These are phyloP conservation scores for Pteronura brasiliensis DNA, from an alignment of 2,113 vertebrate genomes.

Conservation along the genomic window DNA sequence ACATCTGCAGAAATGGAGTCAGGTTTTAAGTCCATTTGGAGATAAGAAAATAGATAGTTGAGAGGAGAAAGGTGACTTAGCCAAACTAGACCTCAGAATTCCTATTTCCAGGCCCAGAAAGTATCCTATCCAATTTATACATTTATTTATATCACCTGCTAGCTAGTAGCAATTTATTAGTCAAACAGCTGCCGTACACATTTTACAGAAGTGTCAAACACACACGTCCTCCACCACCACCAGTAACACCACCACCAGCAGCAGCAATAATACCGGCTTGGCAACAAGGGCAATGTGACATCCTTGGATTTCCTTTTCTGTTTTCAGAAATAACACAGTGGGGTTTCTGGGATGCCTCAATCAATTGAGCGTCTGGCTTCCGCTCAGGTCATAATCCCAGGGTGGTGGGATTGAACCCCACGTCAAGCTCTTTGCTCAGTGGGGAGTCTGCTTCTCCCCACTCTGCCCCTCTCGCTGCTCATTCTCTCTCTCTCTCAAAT, in stretches of 20 bases:
- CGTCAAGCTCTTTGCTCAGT: neutral
- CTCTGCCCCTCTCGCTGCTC: neutral
- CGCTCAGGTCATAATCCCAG: too few relatives aligned
- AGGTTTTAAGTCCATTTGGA: neutral
- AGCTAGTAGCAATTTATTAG: neutral
- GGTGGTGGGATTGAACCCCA: neutral
- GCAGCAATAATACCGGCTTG: neutral
- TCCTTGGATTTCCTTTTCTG: neutral
- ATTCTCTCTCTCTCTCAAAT: neutral
- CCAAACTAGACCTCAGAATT: neutral
- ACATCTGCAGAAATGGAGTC: neutral
- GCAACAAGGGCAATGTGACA: neutral
- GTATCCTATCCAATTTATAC: neutral
- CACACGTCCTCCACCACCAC: neutral
- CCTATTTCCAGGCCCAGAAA: neutral
- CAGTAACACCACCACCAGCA: neutral
- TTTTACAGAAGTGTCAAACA: neutral
- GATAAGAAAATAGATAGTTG: neutral
- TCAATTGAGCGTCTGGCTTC: too few relatives aligned
- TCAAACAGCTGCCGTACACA: neutral
- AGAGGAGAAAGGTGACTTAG: neutral
- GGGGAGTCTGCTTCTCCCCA: too few relatives aligned
- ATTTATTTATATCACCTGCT: neutral
- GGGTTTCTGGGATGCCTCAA: too few relatives aligned
- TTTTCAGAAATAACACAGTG: neutral